Evolutionary conservation across 2,113 vertebrate species (phyloP).

Genomic region (Acanthisitta chloris): DNA sequence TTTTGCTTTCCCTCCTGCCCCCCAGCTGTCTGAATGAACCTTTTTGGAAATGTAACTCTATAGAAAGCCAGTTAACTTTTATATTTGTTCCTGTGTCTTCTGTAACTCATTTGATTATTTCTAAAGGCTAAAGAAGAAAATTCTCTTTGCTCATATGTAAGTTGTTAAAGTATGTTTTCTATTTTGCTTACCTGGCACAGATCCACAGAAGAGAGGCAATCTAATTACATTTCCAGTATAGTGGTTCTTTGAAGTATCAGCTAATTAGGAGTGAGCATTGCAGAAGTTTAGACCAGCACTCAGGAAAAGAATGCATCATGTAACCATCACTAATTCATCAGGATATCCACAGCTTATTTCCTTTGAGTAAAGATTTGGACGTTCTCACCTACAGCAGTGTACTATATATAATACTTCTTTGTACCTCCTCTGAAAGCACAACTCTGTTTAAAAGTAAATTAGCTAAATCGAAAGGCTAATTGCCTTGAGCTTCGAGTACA

Average conservation of each 20-base stretch:
- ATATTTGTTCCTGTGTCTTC: not conserved
- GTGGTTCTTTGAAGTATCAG: slow-evolving; percentile 45
- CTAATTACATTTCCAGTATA: slow-evolving; percentile 16
- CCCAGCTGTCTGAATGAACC: not conserved
- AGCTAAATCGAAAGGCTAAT: slow-evolving; percentile 46
- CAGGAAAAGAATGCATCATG: slow-evolving; percentile 23
- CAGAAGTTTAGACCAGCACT: slow-evolving; percentile 16
- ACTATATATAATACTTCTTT: slow-evolving; percentile 9
- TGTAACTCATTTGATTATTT: not conserved
- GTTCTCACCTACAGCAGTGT: slow-evolving; percentile 43
- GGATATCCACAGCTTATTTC: slow-evolving; percentile 45
- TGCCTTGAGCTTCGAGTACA: slow-evolving; percentile 32
- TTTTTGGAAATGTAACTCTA: not conserved
- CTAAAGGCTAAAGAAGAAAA: not conserved
- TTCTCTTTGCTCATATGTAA: not conserved
- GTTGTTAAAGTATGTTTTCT: not conserved
- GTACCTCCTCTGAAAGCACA: slow-evolving; percentile 26
- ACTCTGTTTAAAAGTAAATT: slow-evolving; percentile 59
- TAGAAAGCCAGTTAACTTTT: not conserved
- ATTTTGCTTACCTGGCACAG: slow-evolving; percentile 30
- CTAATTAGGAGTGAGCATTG: slow-evolving; percentile 26
- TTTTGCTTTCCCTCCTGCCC: accelerated
- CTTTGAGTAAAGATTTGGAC: slow-evolving; percentile 44
- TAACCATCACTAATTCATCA: slow-evolving; percentile 53
- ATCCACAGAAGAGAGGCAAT: not conserved